Conservation (phyloP, 2,888 invertebrate species). For the Sphaerophoria rueppellii region DNA sequence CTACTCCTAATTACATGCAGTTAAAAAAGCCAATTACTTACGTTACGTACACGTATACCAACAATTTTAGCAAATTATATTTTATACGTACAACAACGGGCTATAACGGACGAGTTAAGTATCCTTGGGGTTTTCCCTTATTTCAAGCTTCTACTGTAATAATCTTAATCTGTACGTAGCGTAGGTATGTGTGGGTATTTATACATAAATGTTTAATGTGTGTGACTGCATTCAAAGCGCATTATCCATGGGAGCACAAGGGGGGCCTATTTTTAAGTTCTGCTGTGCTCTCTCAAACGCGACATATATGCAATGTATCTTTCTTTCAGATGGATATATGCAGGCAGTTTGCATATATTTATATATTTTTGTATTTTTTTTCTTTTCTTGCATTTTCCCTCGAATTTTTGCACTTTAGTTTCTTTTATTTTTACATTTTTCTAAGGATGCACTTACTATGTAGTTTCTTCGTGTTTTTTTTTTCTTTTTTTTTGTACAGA, state of each 20-base stretch:
- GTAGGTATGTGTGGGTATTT: background rate
- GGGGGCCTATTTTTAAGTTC: constrained; percentile 71
- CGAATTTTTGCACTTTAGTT: constrained; percentile 57
- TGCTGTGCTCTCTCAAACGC: constrained; percentile 38
- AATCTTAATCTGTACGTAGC: constrained; percentile 49
- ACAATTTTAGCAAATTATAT: constrained; percentile 37
- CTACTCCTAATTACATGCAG: constrained; percentile 27
- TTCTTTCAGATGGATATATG: constrained; percentile 15
- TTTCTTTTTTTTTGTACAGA: background rate
- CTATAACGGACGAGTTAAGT: background rate
- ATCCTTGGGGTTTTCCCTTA: constrained; percentile 41
- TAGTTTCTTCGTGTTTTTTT: background rate
- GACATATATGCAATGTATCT: constrained; percentile 8
- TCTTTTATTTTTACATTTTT: constrained; percentile 54
- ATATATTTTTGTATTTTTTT: constrained; percentile 39
- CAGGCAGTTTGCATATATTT: constrained; percentile 19
- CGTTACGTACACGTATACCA: background rate
- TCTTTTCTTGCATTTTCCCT: constrained; percentile 53
- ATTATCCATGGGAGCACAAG: constrained; percentile 63
- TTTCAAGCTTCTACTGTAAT: constrained; percentile 58
- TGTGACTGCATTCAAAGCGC: constrained; percentile 65
- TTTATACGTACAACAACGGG: background rate
- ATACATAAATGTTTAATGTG: constrained; percentile 31
- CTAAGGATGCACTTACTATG: constrained; percentile 67
- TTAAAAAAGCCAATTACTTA: constrained; percentile 26